Base-by-base conservation (phyloP, 1,140 invertebrate species). In the Macrostomum lignano region DNA sequence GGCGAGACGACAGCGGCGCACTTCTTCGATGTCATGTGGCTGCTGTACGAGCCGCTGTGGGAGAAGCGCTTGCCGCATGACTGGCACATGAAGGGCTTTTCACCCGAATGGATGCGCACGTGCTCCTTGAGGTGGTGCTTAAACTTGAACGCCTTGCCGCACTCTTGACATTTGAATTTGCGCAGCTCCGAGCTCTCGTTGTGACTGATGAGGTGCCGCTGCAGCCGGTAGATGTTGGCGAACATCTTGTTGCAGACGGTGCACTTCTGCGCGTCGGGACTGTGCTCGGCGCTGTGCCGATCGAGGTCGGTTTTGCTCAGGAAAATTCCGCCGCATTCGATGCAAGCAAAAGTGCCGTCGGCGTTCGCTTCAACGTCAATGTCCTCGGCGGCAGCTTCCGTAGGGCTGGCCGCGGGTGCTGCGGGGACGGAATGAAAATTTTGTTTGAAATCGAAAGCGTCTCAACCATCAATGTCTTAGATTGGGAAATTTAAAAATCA, bases 21-120 rank as follows among this genome's bases (percentile, higher is more conserved):
- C 60, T 98, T 98, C 60, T 96, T 96, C 38, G 82, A 88, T 36
- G 84, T 93, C 77, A 84, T 94, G 60, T 98, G 88, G 48, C 81
- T 91, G 43, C 82, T 93, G 59, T 86, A 98, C 7, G 84, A 94
- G 13, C 88, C 88, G 7, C 88, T 96, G 61, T 98, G 88, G 2
- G 82, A 93, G 61, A 98, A 98, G 36, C 86, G 67, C 58, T 96
- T 96, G 36, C 77, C 75, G 57, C 88, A 98, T 57, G 91, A 86
- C 42, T 68, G 70, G 53, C 88, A 98, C 55, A 74, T 72, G 54
- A 93, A 96, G 13, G 88, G 88, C 57, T 94, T 96, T 60, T 94
- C 86, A 17, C 86, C 61, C 30, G 47, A 49, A 62, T 96, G 88
- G 47, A 94, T 94, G 34, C 88, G 70, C 38, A 86, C 71, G 52